Evolutionary conservation across 2,113 vertebrate genomes (phyloP).

Genomic region (Notarius lentiginosus): DNA sequence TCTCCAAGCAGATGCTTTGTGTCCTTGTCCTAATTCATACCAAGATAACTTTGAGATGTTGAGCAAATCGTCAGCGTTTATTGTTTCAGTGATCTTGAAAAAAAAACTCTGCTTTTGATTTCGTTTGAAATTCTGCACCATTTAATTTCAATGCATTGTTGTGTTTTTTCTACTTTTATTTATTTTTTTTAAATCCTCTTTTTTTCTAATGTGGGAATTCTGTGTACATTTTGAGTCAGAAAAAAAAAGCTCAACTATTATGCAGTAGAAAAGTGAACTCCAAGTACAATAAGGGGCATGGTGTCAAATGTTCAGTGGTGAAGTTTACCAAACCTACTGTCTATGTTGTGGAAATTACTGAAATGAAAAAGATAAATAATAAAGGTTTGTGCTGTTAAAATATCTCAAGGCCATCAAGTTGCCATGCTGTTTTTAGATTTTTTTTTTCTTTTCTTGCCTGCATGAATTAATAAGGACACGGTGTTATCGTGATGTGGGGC

Average conservation of each 20-base stretch:
- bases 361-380: constrained; percentile 55
- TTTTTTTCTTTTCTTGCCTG: neutral
- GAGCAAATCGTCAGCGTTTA: neutral
- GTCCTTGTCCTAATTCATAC: neutral
- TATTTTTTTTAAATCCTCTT: constrained; percentile 34
- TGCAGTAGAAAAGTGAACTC: constrained; percentile 60
- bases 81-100: neutral
- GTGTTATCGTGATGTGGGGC: too few relatives aligned
- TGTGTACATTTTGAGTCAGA: constrained; percentile 35
- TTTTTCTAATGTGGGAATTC: constrained; percentile 55
- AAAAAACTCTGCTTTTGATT: constrained; percentile 12
- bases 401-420: neutral
- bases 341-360: constrained; percentile 64
- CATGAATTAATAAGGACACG: neutral
- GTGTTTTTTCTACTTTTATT: constrained; percentile 42
- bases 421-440: neutral
- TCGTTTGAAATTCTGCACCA: constrained; percentile 33
- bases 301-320: constrained; percentile 63
- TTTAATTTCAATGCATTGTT: constrained; percentile 44
- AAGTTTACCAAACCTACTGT: constrained; percentile 62
- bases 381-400: constrained; percentile 62
- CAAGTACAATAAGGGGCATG: constrained; percentile 59
- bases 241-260: constrained; percentile 50
- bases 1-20: neutral
- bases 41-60: neutral